These are phyloP conservation scores for Megaceryle alcyon DNA, from an alignment of 2,797 vertebrate genomes.

Conservation along the genomic window DNA sequence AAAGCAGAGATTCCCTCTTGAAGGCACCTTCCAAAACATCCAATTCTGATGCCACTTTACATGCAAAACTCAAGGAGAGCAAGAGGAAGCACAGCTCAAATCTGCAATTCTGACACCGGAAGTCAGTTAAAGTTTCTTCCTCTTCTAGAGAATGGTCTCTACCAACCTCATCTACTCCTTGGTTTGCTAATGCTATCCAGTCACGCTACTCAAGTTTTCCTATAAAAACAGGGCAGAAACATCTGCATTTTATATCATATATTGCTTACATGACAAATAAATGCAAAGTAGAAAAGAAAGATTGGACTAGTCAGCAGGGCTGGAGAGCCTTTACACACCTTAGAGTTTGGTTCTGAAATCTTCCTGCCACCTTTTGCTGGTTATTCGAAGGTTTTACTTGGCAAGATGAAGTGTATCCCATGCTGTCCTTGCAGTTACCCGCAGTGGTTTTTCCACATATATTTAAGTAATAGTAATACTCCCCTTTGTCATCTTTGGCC, in stretches of 20 bases:
- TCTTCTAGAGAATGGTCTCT: background rate
- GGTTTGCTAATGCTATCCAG: background rate
- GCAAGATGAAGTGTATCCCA: conserved; percentile 80
- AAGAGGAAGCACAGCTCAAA: background rate
- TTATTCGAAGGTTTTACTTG: conserved; percentile 79
- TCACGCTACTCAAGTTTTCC: background rate
- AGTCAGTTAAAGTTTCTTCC: background rate
- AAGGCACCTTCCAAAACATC: background rate
- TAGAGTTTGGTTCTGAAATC: conserved; percentile 86
- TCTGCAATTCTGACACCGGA: background rate
- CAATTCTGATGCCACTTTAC: background rate
- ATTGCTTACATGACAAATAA: background rate
- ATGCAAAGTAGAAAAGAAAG: background rate
- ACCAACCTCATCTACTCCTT: background rate
- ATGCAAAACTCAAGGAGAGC: background rate
- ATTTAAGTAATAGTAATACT: conserved; percentile 89
- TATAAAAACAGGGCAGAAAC: background rate
- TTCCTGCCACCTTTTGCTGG: conserved; percentile 84
- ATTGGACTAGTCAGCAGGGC: background rate
- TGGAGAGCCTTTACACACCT: conserved; percentile 79
- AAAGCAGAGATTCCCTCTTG: background rate
- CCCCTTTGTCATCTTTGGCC: conserved; percentile 72
- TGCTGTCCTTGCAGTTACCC: conserved; percentile 49
- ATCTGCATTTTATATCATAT: background rate
- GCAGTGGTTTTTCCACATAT: conserved; percentile 80